Evolutionary conservation across 2,797 vertebrate genomes (phyloP).

Genomic region (Miichthys miiuy): DNA sequence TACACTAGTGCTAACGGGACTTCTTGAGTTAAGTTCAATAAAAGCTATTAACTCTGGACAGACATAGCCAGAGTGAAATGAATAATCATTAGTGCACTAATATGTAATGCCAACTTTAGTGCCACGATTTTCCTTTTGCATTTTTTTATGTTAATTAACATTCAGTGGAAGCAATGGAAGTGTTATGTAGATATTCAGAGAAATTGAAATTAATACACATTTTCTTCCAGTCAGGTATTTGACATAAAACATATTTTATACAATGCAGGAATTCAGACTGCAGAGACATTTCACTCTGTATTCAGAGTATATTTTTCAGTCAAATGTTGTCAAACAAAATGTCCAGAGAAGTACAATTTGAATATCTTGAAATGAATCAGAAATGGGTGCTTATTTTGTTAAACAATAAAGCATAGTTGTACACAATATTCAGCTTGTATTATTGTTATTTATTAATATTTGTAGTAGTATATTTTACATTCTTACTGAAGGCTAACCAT

Average conservation of each 20-base stretch:
- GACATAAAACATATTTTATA: conserved; percentile 29
- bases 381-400: conserved; percentile 22
- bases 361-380: not conserved
- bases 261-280: conserved; percentile 4
- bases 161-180: not conserved
- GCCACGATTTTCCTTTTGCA: conserved; percentile 18
- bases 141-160: conserved; percentile 13
- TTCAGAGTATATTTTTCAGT: conserved; percentile 40
- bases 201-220: conserved; percentile 20
- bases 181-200: not conserved
- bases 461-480: not conserved
- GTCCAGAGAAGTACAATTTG: not conserved
- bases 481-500: not conserved
- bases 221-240: conserved; percentile 29
- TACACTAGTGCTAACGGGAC: not conserved
- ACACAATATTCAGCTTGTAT: conserved; percentile 10
- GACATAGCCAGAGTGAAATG: not conserved
- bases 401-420: conserved; percentile 43
- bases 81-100: conserved; percentile 30
- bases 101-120: conserved; percentile 9
- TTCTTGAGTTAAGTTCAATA: conserved; percentile 13
- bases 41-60: not conserved
- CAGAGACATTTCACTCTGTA: conserved; percentile 4
- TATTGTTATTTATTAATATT: not conserved
- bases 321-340: conserved; percentile 38